Base-by-base conservation (phyloP, 2,888 invertebrate genomes). In the Cylindroiulus punctatus region DNA sequence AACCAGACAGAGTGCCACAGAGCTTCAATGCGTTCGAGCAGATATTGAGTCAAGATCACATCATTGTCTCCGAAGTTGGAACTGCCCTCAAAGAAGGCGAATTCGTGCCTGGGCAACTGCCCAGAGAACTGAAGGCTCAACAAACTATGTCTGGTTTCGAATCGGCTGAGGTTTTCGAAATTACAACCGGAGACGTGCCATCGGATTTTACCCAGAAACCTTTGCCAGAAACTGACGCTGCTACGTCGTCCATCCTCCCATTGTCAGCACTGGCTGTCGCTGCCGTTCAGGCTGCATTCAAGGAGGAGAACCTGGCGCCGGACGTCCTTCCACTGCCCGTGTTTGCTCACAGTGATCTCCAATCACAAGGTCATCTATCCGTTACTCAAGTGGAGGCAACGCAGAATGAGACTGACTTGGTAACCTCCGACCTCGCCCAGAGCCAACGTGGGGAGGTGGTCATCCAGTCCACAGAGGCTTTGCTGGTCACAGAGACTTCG, bases 321-420 rank as follows among this genome's bases (percentile, higher is more conserved):
- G 87, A 86, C 32, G 87, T 84, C 57, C 32, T 86, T 36, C 89
- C 88, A 17, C 42, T 87, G 26, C 86, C 84, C 52, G 84, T 87
- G 19, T 87, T 42, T 52, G 88, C 88, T 36, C 86, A 76, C 87
- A 83, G 86, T 87, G 65, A 85, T 84, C 44, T 93, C 87, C 92
- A 93, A 88, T 92, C 94, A 1, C 93, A 94, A 89, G 92, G 93
- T 88, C 92, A 94, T 87, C 88, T 95, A 85, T 92, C 93, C 88
- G 90, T 95, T 5, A 92, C 91, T 86, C 93, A 95, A 90, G 93
- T 93, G 0, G 93, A 94, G 89, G 90, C 92, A 0, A 92, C 93
- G 65, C 95, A 96, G 91, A 93, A 92, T 88, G 96, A 88, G 42
- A 84, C 84, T 22, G 40, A 81, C 52, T 86, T 88, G 32, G 32